Evolutionary conservation across 2,888 invertebrate genomes (phyloP).

Genomic region (Mantis religiosa): DNA sequence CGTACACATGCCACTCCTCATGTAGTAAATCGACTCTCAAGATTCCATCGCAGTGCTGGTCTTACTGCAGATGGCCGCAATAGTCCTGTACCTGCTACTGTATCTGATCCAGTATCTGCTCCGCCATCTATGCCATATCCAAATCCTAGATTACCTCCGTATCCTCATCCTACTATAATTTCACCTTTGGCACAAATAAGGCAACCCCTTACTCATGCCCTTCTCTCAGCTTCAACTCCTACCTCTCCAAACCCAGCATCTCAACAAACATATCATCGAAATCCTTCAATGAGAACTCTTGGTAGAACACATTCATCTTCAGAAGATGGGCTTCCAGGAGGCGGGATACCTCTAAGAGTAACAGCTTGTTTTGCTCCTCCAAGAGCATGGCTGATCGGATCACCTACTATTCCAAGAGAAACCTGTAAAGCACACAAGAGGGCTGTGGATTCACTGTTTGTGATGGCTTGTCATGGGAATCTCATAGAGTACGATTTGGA

Average conservation of each 20-base stretch:
- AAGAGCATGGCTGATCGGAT: conserved; percentile 62
- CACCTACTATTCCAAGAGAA: conserved; percentile 43
- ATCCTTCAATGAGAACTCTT: conserved; percentile 20
- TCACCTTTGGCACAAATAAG: conserved; percentile 83
- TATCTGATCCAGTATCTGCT: conserved; percentile 13
- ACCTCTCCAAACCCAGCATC: conserved; percentile 11
- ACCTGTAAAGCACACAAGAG: conserved; percentile 47
- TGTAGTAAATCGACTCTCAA: conserved; percentile 88
- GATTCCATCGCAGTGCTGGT: conserved; percentile 95
- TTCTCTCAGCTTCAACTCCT: conserved; percentile 20
- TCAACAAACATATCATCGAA: conserved; percentile 50
- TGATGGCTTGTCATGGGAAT: conserved; percentile 83
- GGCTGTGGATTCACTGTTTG: conserved; percentile 79
- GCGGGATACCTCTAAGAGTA: conserved; percentile 25
- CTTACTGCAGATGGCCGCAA: conserved; percentile 67
- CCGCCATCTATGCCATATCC: conserved; percentile 62
- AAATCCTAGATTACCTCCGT: conserved; percentile 88
- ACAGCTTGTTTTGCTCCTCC: conserved; percentile 69
- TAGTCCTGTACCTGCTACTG: conserved; percentile 51
- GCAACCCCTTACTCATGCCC: conserved; percentile 37
- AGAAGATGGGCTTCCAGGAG: conserved; percentile 56
- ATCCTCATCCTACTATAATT: conserved; percentile 77
- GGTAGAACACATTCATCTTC: conserved; percentile 45
- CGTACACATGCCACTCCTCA: conserved; percentile 92
- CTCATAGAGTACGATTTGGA: conserved; percentile 86